Evolutionary conservation across 2,797 vertebrate genomes (phyloP), one percentile per base, ranked within the genome.

Genomic region (Parotocinclus haroldoi): DNA sequence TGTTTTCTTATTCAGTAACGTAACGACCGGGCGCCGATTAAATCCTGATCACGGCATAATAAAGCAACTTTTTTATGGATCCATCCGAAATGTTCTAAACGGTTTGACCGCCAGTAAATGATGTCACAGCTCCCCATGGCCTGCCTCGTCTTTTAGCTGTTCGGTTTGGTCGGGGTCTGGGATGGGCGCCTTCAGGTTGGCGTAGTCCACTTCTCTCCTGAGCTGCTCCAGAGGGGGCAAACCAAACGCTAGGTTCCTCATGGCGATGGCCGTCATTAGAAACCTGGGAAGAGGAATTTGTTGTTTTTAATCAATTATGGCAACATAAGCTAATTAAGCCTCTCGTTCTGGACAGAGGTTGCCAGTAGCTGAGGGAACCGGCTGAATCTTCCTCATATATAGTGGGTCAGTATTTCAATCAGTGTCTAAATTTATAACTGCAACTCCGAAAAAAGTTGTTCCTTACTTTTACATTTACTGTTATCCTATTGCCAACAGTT

Each of bases 211-310:
- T 66, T 98, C 95, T 64, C 83, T 82, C 0, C 86, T 91, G 71
- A 98, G 88, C 83, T 95, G 96, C 37, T 95, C 91, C 1, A 93
- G 48, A 0, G 93, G 80, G 0, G 95, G 95, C 1, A 93, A 90
- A 11, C 95, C 96, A 13, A 95, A 70, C 0, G 72, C 80, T 69
- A 98, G 83, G 81, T 98, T 98, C 42, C 96, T 86, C 67, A 98
- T 72, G 0, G 96, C 93, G 4, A 97, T 96, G 38, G 86, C 81
- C 0, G 94, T 93, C 95, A 97, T 95, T 69, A 98, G 80, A 70
- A 95, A 89, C 16, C 96, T 98, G 18, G 27, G 27, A 27, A 27
- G 27, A 27, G 27, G 27, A 27, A 27, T 27, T 2, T 27, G 2
- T 5, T 5, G 27, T 27, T 27, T 27, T 27, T 27, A 27, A 27